Evolutionary conservation across 2,888 invertebrate genomes (phyloP), one percentile per base, ranked within the genome.

Genomic region (Lutraria lutraria): DNA sequence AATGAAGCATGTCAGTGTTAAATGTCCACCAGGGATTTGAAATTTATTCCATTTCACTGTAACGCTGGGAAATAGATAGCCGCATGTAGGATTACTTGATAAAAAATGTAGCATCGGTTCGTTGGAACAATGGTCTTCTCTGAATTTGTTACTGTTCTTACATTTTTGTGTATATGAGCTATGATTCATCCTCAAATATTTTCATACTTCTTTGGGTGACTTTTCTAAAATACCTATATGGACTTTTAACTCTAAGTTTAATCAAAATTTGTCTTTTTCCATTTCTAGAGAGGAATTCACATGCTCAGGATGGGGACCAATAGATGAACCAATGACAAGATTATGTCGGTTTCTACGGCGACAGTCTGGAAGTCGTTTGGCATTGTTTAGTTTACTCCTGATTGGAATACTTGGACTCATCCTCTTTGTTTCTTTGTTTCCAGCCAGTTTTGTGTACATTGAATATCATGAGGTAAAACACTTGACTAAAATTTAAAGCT

Each of bases 401-500:
- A 76, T 89, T 16, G 85, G 82, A 34, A 53, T 92, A 0, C 52
- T 92, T 19, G 91, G 93, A 16, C n/a, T 93, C 15, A 81, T 93
- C 6, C 76, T 94, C 21, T 94, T 94, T 53, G 68, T 94, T 0
- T 90, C 91, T 16, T 63, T 94, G n/a, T 94, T 94, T 85, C 93
- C 94, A 16, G 87, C 91, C 19, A 94, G 94, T 80, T 93, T 94
- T 92, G 94, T 93, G 12, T 94, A 94, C 84, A 89, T 94, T 63
- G 91, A 93, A 21, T 94, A 94, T 86, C 88, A 94, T 89, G 86
- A 94, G 93, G 94, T 94, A 85, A 82, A 88, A 68, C 19, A 25
- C 21, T 54, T 56, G 15, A 21, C 21, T 15, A 4, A 79, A 31
- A 31, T 80, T 76, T 12, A 43, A 43, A 43, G 43, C 43, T 43